Conservation (phyloP, 2,797 vertebrate genomes). For the Dryobates pubescens region DNA sequence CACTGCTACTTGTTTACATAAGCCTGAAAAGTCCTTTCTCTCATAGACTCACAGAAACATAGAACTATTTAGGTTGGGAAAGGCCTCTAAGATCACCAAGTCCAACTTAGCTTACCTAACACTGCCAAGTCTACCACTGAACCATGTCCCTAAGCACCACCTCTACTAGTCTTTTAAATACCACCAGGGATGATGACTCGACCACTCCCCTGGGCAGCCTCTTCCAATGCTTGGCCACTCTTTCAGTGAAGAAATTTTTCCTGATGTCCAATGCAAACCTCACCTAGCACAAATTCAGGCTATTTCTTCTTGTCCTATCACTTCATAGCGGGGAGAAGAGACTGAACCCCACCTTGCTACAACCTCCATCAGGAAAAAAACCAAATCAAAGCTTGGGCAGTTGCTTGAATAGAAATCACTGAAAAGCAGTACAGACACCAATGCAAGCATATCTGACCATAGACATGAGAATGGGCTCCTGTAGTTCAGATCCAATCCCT, state of each 20-base stretch:
- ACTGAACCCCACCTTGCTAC: no score
- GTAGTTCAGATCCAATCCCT: not conserved
- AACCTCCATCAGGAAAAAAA: not conserved
- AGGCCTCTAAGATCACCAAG: not conserved
- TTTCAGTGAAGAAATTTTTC: not conserved
- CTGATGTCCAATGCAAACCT: not conserved
- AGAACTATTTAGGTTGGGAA: not conserved
- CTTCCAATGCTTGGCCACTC: not conserved
- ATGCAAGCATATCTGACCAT: not conserved
- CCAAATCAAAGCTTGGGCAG: not conserved
- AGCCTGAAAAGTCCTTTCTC: not conserved
- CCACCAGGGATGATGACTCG: not conserved
- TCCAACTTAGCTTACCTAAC: not conserved
- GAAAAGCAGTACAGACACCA: not conserved
- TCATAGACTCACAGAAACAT: not conserved
- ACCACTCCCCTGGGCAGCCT: not conserved
- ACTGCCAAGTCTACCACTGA: not conserved
- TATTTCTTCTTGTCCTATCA: not conserved
- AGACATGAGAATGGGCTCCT: not conserved
- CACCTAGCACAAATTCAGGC: not conserved
- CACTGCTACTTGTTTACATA: not conserved
- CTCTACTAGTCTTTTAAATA: not conserved
- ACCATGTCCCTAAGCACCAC: not conserved
- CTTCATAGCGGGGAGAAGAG: not conserved
- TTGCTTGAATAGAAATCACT: not conserved